phyloP scores from a whole-genome alignment of 1,140 invertebrate genomes.

The Holotrichia oblita region DNA sequence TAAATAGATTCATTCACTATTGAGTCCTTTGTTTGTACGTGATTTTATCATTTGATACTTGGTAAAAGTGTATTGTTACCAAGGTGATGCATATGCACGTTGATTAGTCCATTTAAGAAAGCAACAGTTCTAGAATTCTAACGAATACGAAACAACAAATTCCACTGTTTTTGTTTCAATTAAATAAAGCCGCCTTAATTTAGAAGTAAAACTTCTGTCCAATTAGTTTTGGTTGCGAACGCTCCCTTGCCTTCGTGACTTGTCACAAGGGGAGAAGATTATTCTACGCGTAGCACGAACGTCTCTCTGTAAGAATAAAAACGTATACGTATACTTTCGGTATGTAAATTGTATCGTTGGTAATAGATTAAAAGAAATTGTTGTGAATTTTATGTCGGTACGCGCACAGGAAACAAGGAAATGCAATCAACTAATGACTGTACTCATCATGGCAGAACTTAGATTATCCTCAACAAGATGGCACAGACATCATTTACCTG shows the following conservation, averaged over 20 bases:
- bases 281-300: slow-evolving; percentile 2
- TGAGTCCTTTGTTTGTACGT: no score
- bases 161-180: slow-evolving; percentile 9
- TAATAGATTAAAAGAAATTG: slow-evolving; percentile 36
- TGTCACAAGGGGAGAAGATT: slow-evolving; percentile 30
- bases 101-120: no score
- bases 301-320: background rate
- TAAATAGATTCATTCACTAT: no score
- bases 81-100: no score
- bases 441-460: slow-evolving; percentile 44
- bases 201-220: slow-evolving; percentile 24
- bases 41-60: no score
- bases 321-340: slow-evolving; percentile 7
- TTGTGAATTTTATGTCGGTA: slow-evolving; percentile 38
- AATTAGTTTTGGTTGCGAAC: slow-evolving; percentile 31
- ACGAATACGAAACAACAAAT: background rate
- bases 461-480: slow-evolving; percentile 44
- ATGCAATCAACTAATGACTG: slow-evolving; percentile 49
- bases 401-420: slow-evolving; percentile 34
- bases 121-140: no score
- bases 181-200: slow-evolving; percentile 23
- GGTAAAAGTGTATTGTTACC: no score
- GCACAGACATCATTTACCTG: slow-evolving; percentile 47
- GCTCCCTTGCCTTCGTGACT: slow-evolving; percentile 14
- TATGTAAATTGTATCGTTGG: slow-evolving; percentile 30